Conservation (phyloP, 2,113 vertebrate genomes). For the Irena cyanogastra region DNA sequence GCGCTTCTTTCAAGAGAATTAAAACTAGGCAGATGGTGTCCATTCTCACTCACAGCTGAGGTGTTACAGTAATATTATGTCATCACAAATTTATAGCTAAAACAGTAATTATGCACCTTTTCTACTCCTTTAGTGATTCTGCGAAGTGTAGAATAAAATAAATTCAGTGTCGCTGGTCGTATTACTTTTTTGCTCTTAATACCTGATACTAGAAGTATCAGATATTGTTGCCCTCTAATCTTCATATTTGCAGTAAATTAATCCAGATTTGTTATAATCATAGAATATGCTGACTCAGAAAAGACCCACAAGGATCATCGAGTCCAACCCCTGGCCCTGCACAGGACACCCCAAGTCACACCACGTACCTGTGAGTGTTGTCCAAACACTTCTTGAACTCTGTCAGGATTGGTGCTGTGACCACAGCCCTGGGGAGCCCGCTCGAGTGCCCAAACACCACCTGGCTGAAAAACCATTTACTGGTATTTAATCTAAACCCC, state of each 20-base stretch:
- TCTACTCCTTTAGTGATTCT: not conserved
- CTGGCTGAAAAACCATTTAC: not conserved
- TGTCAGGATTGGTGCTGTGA: not conserved
- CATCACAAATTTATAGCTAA: not conserved
- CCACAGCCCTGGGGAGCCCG: not conserved
- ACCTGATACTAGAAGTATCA: not conserved
- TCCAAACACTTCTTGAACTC: not conserved
- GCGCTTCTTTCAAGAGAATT: not conserved
- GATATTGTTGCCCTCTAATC: not conserved
- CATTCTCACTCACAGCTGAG: not conserved
- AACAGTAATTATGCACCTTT: not conserved
- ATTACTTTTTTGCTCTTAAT: not conserved
- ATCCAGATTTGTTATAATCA: not conserved
- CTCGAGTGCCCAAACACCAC: not conserved
- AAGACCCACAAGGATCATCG: accelerated
- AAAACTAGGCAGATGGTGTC: slow-evolving; percentile 34
- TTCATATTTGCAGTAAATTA: not conserved
- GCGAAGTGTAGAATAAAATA: not conserved
- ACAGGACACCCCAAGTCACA: not conserved
- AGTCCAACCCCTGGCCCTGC: too few species aligned
- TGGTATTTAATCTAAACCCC: not conserved
- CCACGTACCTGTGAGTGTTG: accelerated
- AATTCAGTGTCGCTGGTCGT: not conserved
- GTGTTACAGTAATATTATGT: not conserved
- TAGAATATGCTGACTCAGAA: not conserved